A percentile compares a stretch with the other conserved stretches of the same genome.
Evolutionary conservation across 1,140 invertebrate species (phyloP).

Genomic region (Macrostomum lignano): DNA sequence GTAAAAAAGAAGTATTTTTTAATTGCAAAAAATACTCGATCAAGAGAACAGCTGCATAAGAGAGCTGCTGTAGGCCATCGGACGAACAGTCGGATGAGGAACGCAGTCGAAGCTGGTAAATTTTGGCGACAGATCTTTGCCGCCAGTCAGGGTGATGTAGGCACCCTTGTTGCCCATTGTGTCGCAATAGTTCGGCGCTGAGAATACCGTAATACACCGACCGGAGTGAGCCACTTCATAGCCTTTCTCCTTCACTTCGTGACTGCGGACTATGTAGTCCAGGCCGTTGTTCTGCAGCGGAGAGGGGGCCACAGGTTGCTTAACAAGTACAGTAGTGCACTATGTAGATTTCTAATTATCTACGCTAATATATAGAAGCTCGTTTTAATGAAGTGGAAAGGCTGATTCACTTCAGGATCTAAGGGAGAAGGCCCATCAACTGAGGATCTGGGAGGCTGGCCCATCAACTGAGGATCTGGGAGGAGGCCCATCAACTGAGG

Average conservation of each 20-base stretch:
- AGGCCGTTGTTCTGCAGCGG: slow-evolving; percentile 51
- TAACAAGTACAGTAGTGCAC: too few species aligned
- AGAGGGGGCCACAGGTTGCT: too few species aligned
- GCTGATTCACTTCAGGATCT: too few species aligned
- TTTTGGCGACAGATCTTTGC: slow-evolving; percentile 46
- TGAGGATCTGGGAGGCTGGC: too few species aligned
- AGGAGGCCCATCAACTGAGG: too few species aligned
- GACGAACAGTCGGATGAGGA: slow-evolving; percentile 4
- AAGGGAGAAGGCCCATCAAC: too few species aligned
- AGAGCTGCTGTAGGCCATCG: slow-evolving; percentile 2
- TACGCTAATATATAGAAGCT: too few species aligned
- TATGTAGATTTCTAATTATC: too few species aligned
- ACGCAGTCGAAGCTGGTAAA: slow-evolving; percentile 43
- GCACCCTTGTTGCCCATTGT: slow-evolving; percentile 91
- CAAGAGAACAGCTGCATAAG: slow-evolving; percentile 1
- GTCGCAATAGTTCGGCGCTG: slow-evolving; percentile 97
- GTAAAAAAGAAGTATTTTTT: too few species aligned
- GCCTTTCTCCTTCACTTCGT: slow-evolving; percentile 86
- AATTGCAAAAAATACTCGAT: not conserved
- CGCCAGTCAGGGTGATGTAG: slow-evolving; percentile 67
- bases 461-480: too few species aligned
- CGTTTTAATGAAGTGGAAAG: too few species aligned
- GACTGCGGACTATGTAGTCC: slow-evolving; percentile 73
- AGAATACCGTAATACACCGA: slow-evolving; percentile 32
- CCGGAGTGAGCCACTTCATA: slow-evolving; percentile 76